Evolutionary conservation across 2,797 vertebrate genomes (phyloP), one percentile per base, ranked within the genome.

Genomic region (Scolopax bukidnonensis): DNA sequence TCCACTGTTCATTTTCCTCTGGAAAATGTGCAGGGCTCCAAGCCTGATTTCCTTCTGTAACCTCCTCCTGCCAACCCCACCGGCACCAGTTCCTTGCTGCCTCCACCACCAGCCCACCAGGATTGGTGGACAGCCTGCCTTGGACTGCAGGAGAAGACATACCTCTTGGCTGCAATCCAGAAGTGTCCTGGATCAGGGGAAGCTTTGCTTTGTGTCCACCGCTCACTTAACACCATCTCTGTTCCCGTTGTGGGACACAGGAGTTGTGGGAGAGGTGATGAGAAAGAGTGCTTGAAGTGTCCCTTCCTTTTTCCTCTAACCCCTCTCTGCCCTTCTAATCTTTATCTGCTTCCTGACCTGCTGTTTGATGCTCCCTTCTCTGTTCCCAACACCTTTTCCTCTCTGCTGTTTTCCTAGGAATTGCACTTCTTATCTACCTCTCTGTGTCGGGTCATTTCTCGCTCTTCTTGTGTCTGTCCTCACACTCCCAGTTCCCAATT

Each of bases 11-110:
- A 1, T 78, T 82, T 92, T 87, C 41, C 16, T 70, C 38, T 32
- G 56, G 27, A 41, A 67, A 69, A 61, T 6, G 5, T 7, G 2
- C 0, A 0, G 4, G 9, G 8, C 28, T 83, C 18, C 27, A 60
- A 79, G 32, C 9, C 45, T 43, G 48, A 4, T 79, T 7, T 53
- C 41, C 20, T 16, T 60, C 50, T 77, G 38, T 69, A 24, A 38
- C 33, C 12, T 33, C 16, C 11, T 87, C 36, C 27, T 90, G 60
- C 38, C 36, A 48, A 1, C 51, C 28, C 16, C 13, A 5, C 18
- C 3, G 2, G 12, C 28, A 45, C 51, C 11, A 18, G 10, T 12
- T 75, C 16, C 60, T 32, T 3, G 2, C 28, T 43, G 61, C 40
- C 28, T 74, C 70, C 3, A 2, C 36, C 3, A 1, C 16, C 68